These are phyloP conservation scores for Ectemnius lituratus DNA, from an alignment of 2,888 invertebrate genomes.

Conservation along the genomic window DNA sequence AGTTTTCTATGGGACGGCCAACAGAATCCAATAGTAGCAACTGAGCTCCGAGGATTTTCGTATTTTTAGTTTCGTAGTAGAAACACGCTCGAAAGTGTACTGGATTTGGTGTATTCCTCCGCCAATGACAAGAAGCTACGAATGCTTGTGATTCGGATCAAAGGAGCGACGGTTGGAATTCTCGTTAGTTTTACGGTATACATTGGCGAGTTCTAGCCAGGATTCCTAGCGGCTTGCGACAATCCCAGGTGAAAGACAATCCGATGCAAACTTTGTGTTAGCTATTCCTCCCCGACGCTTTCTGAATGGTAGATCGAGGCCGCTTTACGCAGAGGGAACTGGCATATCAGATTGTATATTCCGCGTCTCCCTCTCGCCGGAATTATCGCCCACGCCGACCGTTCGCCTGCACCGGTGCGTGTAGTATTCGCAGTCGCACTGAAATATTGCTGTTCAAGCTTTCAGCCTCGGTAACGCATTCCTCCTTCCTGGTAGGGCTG, in stretches of 20 bases:
- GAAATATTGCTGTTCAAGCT: constrained; percentile 8
- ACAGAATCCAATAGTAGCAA: background rate
- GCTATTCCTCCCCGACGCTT: background rate
- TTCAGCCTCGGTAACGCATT: constrained; percentile 2
- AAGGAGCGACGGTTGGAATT: no score
- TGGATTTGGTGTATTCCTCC: no score
- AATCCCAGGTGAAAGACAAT: background rate
- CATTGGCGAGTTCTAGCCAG: background rate
- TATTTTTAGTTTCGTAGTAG: no score
- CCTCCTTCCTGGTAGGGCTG: background rate
- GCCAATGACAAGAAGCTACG: no score
- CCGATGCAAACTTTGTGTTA: background rate
- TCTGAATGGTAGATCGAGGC: background rate
- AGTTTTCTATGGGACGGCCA: no score
- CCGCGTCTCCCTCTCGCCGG: background rate
- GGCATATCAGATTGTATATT: background rate
- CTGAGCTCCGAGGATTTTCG: no score
- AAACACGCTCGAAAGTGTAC: no score
- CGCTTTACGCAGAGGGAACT: background rate
- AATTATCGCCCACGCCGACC: background rate
- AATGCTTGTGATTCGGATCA: no score
- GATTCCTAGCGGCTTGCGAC: background rate
- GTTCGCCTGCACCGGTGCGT: background rate
- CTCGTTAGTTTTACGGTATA: background rate
- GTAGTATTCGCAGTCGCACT: background rate